Evolutionary conservation across 2,888 invertebrate species (phyloP).

Genomic region (Tribolium freemani): DNA sequence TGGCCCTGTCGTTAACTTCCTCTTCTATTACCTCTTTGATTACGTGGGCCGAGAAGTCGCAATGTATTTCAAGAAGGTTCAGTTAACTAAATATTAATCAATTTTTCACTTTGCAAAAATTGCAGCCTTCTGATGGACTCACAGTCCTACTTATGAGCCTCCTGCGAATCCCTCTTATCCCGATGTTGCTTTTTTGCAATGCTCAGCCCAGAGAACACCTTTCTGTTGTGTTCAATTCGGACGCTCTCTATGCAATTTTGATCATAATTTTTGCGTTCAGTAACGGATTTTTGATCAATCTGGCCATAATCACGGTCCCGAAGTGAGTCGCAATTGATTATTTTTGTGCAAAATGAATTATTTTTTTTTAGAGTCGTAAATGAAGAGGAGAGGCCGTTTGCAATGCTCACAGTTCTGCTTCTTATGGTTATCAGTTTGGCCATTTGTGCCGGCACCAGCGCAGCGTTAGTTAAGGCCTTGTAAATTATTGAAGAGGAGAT

Average conservation of each 20-base stretch:
- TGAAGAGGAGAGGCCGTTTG: background rate
- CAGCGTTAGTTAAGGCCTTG: background rate
- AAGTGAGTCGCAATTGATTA: background rate
- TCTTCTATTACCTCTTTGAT: conserved; percentile 42
- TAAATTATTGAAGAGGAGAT: background rate
- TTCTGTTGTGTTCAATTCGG: background rate
- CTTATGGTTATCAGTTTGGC: conserved; percentile 1
- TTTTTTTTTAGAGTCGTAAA: conserved; percentile 5
- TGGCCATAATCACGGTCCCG: background rate
- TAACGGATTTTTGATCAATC: conserved; percentile 3
- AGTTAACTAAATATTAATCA: background rate
- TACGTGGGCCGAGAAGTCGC: conserved; percentile 43
- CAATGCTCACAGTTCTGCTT: background rate
- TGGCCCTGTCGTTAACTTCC: conserved; percentile 41
- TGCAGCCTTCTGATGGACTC: background rate
- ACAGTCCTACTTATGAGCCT: background rate
- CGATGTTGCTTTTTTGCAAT: background rate
- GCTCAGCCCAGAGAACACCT: background rate
- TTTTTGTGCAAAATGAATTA: background rate
- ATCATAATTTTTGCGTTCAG: background rate
- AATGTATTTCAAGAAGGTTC: conserved; percentile 29
- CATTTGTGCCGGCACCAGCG: background rate
- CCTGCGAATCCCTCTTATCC: background rate
- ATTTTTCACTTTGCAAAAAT: background rate
- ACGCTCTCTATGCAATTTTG: background rate